Conservation (phyloP, 2,888 invertebrate genomes). For the Xylocampa areola region DNA sequence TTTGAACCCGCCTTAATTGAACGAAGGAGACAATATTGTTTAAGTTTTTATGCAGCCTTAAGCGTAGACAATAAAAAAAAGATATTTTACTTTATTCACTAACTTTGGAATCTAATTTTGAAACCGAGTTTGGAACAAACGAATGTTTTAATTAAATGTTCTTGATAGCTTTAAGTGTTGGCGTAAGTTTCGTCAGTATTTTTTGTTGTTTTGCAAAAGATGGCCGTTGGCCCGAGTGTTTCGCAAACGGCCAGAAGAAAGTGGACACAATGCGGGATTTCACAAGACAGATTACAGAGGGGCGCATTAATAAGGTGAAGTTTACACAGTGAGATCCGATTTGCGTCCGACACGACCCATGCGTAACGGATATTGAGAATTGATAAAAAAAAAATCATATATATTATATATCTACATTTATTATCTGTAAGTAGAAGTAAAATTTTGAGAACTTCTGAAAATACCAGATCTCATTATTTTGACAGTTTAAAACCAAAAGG, state of each 20-base stretch:
- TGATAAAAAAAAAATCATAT: too few species aligned
- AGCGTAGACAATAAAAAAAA: slow-evolving; percentile 60
- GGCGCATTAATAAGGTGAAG: slow-evolving; percentile 79
- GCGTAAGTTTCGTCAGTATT: slow-evolving; percentile 56
- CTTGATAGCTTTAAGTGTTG: slow-evolving; percentile 38
- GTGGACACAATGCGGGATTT: slow-evolving; percentile 85
- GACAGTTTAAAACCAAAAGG: background rate
- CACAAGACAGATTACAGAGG: slow-evolving; percentile 87
- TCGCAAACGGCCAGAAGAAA: slow-evolving; percentile 77
- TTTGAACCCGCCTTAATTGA: slow-evolving; percentile 83
- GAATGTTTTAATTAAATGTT: slow-evolving; percentile 45
- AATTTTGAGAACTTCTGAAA: background rate
- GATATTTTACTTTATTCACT: slow-evolving; percentile 44
- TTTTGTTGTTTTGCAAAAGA: slow-evolving; percentile 50
- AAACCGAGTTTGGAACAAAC: slow-evolving; percentile 29
- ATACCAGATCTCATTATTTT: slow-evolving; percentile 1
- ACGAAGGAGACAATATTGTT: slow-evolving; percentile 83
- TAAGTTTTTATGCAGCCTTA: slow-evolving; percentile 70
- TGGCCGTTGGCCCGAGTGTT: slow-evolving; percentile 54
- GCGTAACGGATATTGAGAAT: background rate
- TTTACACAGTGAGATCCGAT: slow-evolving; percentile 71
- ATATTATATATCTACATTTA: background rate
- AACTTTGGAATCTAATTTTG: slow-evolving; percentile 42
- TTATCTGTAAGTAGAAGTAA: background rate
- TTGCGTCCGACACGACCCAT: slow-evolving; percentile 42